Conservation (phyloP, 2,797 vertebrate species). For the Cossypha heuglini region DNA sequence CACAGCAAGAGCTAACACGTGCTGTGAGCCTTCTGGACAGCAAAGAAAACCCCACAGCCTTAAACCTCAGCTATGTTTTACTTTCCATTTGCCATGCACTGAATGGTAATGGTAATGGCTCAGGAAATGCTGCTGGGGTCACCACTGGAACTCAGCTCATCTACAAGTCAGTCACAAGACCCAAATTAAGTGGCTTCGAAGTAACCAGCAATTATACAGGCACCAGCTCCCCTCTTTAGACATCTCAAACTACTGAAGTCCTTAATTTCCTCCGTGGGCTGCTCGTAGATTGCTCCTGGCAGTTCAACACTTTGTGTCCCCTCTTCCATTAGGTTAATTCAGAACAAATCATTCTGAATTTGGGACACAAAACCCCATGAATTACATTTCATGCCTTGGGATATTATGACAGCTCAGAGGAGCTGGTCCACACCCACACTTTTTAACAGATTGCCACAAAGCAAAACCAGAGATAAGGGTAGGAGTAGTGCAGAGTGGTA, state of each 20-base stretch:
- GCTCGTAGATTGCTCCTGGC: background rate
- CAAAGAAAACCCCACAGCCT: background rate
- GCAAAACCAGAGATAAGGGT: background rate
- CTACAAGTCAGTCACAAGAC: background rate
- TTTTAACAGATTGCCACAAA: background rate
- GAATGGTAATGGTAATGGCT: background rate
- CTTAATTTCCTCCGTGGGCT: background rate
- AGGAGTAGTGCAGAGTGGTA: background rate
- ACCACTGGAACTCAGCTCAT: background rate
- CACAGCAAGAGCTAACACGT: accelerated
- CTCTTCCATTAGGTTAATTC: background rate
- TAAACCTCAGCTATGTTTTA: background rate
- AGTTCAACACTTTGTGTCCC: background rate
- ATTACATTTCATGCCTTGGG: background rate
- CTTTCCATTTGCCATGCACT: background rate
- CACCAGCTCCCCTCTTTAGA: background rate
- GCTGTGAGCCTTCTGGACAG: background rate
- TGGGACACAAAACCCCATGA: background rate
- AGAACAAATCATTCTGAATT: background rate
- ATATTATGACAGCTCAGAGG: background rate
- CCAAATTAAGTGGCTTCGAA: background rate
- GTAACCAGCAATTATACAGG: background rate
- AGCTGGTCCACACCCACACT: background rate
- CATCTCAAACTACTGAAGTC: background rate
- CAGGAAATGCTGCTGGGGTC: background rate